Evolutionary conservation across 2,113 vertebrate genomes (phyloP).

Genomic region (Progne subis): DNA sequence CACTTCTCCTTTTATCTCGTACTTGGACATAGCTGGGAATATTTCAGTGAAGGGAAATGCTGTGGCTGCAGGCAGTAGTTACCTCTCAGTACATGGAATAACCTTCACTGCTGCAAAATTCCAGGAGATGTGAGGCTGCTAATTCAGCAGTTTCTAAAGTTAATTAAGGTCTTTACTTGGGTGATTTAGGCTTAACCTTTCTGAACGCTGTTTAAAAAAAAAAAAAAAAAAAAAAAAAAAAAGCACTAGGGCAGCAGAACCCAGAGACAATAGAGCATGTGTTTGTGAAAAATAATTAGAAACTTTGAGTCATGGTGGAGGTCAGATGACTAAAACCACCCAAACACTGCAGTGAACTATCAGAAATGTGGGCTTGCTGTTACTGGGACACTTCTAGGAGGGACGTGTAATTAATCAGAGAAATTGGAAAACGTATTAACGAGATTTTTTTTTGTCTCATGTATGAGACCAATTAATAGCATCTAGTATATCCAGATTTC

Average conservation of each 20-base stretch:
- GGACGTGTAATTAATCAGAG: neutral
- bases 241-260: neutral
- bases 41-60: neutral
- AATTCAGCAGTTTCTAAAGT: conserved; percentile 23
- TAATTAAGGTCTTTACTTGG: neutral
- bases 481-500: neutral
- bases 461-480: neutral
- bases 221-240: neutral
- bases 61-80: neutral
- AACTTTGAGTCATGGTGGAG: neutral
- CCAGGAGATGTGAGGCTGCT: neutral
- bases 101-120: neutral
- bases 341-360: neutral
- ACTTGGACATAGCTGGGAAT: neutral
- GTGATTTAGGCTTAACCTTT: conserved; percentile 8
- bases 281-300: conserved; percentile 1
- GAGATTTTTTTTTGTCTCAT: neutral
- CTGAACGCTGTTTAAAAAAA: neutral
- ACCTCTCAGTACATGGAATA: neutral
- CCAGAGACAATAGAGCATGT: neutral
- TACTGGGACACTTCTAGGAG: neutral
- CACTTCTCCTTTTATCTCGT: neutral
- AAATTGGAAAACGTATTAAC: neutral
- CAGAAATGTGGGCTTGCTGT: neutral
- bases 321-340: neutral